Conservation (phyloP, 2,888 invertebrate genomes). For the Chloromyia formosa region DNA sequence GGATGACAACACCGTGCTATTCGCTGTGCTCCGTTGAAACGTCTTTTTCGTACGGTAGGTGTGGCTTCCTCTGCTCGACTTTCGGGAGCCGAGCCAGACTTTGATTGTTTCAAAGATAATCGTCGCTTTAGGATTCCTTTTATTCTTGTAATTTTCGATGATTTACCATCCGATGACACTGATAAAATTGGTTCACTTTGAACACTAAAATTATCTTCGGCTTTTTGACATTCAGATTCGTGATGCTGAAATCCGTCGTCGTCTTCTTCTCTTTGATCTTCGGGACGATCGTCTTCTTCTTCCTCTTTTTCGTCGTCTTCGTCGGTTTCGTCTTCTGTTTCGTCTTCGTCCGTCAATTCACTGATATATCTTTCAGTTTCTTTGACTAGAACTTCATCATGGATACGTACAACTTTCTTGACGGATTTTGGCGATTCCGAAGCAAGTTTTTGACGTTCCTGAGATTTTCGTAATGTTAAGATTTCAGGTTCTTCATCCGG, state of each 20-base stretch:
- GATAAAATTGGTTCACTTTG: constrained; percentile 56
- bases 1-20: constrained; percentile 69
- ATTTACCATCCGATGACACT: constrained; percentile 59
- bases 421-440: constrained; percentile 63
- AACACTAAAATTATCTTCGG: constrained; percentile 54
- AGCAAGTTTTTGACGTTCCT: constrained; percentile 55
- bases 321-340: constrained; percentile 55
- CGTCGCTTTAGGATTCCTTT: constrained; percentile 68
- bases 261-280: constrained; percentile 6
- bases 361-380: constrained; percentile 63
- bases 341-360: constrained; percentile 56
- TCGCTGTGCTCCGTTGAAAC: constrained; percentile 62
- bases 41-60: constrained; percentile 2
- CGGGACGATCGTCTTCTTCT: constrained; percentile 12
- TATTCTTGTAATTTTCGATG: constrained; percentile 58
- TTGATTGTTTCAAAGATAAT: constrained; percentile 17
- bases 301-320: not conserved
- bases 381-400: constrained; percentile 63
- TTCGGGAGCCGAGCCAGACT: constrained; percentile 57
- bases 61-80: constrained; percentile 31
- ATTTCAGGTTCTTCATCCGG: constrained; percentile 63
- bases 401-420: constrained; percentile 62
- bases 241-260: not conserved
- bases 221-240: constrained; percentile 13
- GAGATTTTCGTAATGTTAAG: constrained; percentile 61